These are phyloP conservation scores for Tenthredo mesomela DNA, from an alignment of 2,888 invertebrate species.

Conservation along the genomic window DNA sequence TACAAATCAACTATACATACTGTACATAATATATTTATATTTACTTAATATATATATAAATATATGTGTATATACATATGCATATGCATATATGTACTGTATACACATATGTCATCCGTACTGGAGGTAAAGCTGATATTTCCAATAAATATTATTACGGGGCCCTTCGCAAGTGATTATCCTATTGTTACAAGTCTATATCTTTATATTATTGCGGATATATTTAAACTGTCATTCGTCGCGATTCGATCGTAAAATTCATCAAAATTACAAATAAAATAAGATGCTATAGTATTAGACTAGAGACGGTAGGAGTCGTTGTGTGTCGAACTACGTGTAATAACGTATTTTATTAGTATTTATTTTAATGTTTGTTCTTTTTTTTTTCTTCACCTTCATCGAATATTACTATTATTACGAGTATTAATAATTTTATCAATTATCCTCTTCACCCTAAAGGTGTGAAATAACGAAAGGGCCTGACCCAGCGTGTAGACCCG, in stretches of 20 bases:
- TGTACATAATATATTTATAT: constrained; percentile 26
- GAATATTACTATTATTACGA: constrained; percentile 16
- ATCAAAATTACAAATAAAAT: constrained; percentile 63
- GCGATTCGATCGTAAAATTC: constrained; percentile 61
- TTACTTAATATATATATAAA: neutral
- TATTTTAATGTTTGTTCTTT: neutral
- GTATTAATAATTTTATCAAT: constrained; percentile 10
- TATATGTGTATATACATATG: constrained; percentile 12
- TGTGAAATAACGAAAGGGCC: neutral
- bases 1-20: constrained; percentile 45
- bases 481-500: constrained; percentile 4
- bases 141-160: constrained; percentile 57
- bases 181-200: neutral
- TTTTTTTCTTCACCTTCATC: constrained; percentile 3
- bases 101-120: constrained; percentile 44
- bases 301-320: constrained; percentile 73
- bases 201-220: constrained; percentile 55
- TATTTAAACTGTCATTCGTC: constrained; percentile 57
- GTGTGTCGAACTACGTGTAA: constrained; percentile 63
- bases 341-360: constrained; percentile 16
- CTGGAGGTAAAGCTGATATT: constrained; percentile 60
- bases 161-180: constrained; percentile 35
- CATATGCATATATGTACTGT: neutral
- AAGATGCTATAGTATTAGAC: constrained; percentile 60
- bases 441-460: neutral